These are phyloP conservation scores for Macaria notata DNA, from an alignment of 2,888 invertebrate species.

Conservation along the genomic window DNA sequence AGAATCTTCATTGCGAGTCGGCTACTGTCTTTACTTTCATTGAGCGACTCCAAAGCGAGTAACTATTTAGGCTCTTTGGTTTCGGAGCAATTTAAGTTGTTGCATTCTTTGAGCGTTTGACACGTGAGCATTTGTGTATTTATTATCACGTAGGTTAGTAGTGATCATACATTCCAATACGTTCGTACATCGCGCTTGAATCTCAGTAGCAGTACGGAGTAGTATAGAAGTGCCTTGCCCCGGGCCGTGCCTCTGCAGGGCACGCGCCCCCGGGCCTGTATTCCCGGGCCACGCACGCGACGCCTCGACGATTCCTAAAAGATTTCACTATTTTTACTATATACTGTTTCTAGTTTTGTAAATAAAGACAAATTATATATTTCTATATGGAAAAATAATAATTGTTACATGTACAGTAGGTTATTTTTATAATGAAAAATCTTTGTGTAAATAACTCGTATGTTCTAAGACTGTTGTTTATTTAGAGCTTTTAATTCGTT, in stretches of 20 bases:
- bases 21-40: too few species aligned
- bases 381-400: slow-evolving; percentile 67
- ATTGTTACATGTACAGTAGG: slow-evolving; percentile 79
- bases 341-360: slow-evolving; percentile 70
- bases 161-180: slow-evolving; percentile 9
- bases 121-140: too few species aligned
- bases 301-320: slow-evolving; percentile 67
- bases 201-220: slow-evolving; percentile 9
- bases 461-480: slow-evolving; percentile 81
- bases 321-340: slow-evolving; percentile 77
- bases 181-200: background rate
- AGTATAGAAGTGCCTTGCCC: slow-evolving; percentile 42
- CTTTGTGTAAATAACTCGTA: slow-evolving; percentile 79
- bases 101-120: too few species aligned
- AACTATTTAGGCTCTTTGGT: too few species aligned
- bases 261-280: slow-evolving; percentile 37
- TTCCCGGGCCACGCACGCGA: slow-evolving; percentile 43
- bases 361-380: slow-evolving; percentile 75
- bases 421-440: slow-evolving; percentile 72
- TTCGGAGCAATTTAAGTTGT: too few species aligned
- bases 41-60: too few species aligned
- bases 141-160: slow-evolving; percentile 6
- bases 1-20: too few species aligned
- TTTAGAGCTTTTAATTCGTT: slow-evolving; percentile 80
- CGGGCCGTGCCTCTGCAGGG: too few species aligned